Evolutionary conservation across 1,140 invertebrate species (phyloP), one percentile per base, ranked within the genome.

Genomic region (Pissodes strobi): DNA sequence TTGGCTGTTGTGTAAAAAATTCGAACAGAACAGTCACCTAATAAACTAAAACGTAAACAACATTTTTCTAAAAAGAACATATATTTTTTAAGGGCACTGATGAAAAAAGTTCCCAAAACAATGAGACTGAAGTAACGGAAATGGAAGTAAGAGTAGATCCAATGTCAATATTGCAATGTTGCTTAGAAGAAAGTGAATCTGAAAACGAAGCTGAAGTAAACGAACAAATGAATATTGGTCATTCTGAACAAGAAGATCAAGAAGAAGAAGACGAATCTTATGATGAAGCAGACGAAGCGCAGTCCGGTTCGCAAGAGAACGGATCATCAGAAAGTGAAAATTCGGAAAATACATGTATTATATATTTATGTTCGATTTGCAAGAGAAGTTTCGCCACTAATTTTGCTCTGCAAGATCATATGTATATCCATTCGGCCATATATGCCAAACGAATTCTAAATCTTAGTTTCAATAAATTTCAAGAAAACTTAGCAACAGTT

Each of bases 61-160:
- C n/a, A n/a, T n/a, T n/a, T n/a, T n/a, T n/a, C n/a, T n/a, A n/a
- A n/a, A n/a, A n/a, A n/a, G n/a, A n/a, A n/a, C n/a, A n/a, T 30
- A 12, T 34, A n/a, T n/a, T n/a, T 23, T 49, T 67, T 23, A 18
- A 69, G 69, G 69, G 68, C 23, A 53, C 64, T 51, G 70, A 65
- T 49, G 69, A 72, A 63, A 72, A 70, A 60, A 17, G 27, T 22
- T 43, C 17, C 1, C 30, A 38, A 51, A 27, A 23, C 10, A n/a
- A 39, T 25, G 66, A 70, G 13, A 21, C 57, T 34, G 62, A 68
- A 63, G 74, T 73, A 76, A 83, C 82, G 53, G 82, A 85, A 76
- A 81, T 86, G 78, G 84, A 86, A 76, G 83, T 86, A 0, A 81
- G 81, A 64, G 78, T 86, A 4, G 84, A 86, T 71, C 84, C 84